A percentile compares a stretch with the other conserved stretches of the same genome.
Evolutionary conservation across 2,113 vertebrate species (phyloP).

Genomic region (Archocentrus centrarchus): DNA sequence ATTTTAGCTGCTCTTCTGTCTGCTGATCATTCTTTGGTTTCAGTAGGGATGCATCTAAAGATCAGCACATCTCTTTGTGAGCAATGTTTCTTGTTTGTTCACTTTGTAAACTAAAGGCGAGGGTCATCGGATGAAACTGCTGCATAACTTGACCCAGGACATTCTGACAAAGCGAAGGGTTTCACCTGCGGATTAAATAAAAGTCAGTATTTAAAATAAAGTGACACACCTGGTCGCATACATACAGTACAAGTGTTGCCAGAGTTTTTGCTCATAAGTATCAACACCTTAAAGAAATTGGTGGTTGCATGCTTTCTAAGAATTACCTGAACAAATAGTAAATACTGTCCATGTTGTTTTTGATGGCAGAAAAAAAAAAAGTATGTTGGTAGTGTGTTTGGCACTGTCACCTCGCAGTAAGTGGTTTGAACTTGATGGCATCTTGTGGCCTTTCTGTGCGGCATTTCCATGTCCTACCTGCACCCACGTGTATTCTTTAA

Average conservation of each 20-base stretch:
- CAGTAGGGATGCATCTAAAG: too few relatives aligned
- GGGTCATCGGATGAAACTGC: neutral
- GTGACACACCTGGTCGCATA: too few relatives aligned
- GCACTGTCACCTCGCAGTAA: neutral
- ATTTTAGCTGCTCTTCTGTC: too few relatives aligned
- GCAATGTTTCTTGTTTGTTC: too few relatives aligned
- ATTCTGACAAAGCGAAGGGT: neutral
- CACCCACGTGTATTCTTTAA: neutral
- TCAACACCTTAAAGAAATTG: neutral
- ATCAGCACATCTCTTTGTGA: too few relatives aligned
- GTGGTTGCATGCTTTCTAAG: neutral
- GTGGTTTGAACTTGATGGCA: neutral
- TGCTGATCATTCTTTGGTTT: too few relatives aligned
- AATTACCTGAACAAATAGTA: neutral
- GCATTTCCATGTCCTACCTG: neutral
- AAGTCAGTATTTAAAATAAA: too few relatives aligned
- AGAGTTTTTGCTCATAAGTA: too few relatives aligned
- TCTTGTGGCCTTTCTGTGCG: neutral
- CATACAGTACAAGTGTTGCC: too few relatives aligned
- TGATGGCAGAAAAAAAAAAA: too few relatives aligned
- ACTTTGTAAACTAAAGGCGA: too few relatives aligned
- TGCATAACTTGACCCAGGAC: neutral
- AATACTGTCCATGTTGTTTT: neutral
- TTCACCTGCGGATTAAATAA: too few relatives aligned
- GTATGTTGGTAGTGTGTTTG: neutral